Conservation (phyloP, 1,140 invertebrate genomes). For the Coelopa frigida region DNA sequence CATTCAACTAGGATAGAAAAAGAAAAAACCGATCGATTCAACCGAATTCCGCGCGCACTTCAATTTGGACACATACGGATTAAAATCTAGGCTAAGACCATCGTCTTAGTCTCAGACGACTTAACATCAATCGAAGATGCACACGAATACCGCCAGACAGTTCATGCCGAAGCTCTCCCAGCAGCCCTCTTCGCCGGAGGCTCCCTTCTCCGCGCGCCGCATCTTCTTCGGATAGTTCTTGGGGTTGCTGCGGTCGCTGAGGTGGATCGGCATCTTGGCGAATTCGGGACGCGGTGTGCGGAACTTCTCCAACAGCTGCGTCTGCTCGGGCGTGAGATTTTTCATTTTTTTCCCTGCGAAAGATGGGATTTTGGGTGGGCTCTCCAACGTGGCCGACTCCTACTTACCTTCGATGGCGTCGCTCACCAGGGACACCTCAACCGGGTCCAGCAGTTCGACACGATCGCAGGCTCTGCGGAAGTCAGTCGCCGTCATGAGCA, state of each 20-base stretch:
- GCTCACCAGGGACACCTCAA: slow-evolving; percentile 30
- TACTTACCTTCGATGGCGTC: slow-evolving; percentile 35
- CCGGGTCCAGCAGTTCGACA: slow-evolving; percentile 32
- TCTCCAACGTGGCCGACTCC: no score
- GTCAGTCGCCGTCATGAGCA: slow-evolving; percentile 29
- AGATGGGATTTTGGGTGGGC: no score
- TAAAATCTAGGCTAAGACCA: no score
- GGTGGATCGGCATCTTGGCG: slow-evolving; percentile 40
- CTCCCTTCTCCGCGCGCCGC: slow-evolving; percentile 29
- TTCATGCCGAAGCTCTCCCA: slow-evolving; percentile 39
- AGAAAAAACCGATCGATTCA: no score
- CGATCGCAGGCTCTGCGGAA: slow-evolving; percentile 38
- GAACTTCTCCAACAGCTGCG: slow-evolving; percentile 37
- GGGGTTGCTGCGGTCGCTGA: slow-evolving; percentile 39
- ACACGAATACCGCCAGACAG: slow-evolving; percentile 39
- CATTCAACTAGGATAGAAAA: no score
- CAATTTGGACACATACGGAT: no score
- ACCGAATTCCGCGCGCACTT: no score
- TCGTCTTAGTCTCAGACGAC: no score
- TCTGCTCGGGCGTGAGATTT: slow-evolving; percentile 40
- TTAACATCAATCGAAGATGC: slow-evolving; percentile 40
- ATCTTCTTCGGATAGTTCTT: slow-evolving; percentile 44
- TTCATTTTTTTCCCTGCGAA: slow-evolving; percentile 38
- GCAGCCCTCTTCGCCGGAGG: slow-evolving; percentile 31
- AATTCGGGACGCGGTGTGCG: slow-evolving; percentile 36